Evolutionary conservation across 1,140 invertebrate species (phyloP), one percentile per base, ranked within the genome.

Genomic region (Leptinotarsa undecemlineata): DNA sequence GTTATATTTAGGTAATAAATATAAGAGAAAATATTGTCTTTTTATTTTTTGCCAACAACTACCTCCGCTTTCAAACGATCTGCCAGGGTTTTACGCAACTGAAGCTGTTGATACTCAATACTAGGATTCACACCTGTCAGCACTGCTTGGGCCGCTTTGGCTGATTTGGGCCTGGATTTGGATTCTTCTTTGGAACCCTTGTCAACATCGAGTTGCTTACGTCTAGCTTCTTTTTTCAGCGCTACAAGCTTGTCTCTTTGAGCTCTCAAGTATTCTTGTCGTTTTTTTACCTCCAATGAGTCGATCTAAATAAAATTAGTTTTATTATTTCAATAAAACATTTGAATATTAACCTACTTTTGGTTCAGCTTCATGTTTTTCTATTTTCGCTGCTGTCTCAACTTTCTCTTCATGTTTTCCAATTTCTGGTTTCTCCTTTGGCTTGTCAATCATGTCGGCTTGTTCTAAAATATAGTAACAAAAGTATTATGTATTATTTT

Each of bases 181-280:
- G 71, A 2, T 68, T 79, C 48, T 2, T 80, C 75, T 67, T 83
- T 81, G 4, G 68, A 78, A 3, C 84, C 84, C 8, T 86, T 84
- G 75, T 88, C 85, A 14, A 85, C 88, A n/a, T 89, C 88, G 3
- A 98, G 85, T 80, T 93, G 90, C 78, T 93, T 92, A 80, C 93
- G 92, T 26, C 96, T 87, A 20, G 94, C 95, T 84, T 93, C 90
- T 82, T 94, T 94, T 83, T 98, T 98, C 80, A 97, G 83, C 19
- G 93, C 92, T 47, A 98, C 87, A 20, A 98, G 88, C 83, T 97
- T 96, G 84, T 98, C 96, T 33, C 96, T 88, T 84, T 97, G 95
- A 64, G 92, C 89, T 47, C 93, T 91, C 26, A 98, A 85, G 84
- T 96, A 97, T 78, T 94, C 89, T 81, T 95, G 93, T 1, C 96